Conservation (phyloP, 2,797 vertebrate species). For the Enteromius afrohamiltoni region DNA sequence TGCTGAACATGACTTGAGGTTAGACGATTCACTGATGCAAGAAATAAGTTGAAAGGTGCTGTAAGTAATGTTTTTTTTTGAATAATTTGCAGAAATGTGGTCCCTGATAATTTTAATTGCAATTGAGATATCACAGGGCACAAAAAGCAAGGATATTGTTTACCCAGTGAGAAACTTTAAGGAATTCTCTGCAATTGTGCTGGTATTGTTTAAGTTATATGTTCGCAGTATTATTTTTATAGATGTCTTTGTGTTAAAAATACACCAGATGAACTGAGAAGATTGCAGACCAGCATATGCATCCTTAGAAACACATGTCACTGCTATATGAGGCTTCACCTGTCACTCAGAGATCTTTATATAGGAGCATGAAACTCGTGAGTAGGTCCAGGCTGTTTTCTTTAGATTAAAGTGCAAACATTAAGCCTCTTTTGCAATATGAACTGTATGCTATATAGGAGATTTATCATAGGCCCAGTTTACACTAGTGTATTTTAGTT, state of each 20-base stretch:
- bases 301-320: conserved; percentile 16
- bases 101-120: background rate
- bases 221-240: background rate
- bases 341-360: conserved; percentile 4
- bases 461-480: background rate
- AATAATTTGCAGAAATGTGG: background rate
- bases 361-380: background rate
- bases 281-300: background rate
- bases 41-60: background rate
- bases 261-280: background rate
- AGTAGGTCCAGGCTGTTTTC: background rate
- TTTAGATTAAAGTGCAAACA: background rate
- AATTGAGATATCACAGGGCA: background rate
- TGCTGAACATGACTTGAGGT: background rate
- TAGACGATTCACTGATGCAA: background rate
- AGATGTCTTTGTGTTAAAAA: background rate
- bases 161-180: background rate
- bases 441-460: too few species aligned
- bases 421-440: too few species aligned
- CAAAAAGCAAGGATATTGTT: background rate
- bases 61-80: background rate
- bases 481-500: too few species aligned
- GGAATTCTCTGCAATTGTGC: background rate
- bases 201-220: background rate
- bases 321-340: conserved; percentile 20